Conservation (phyloP, 2,888 invertebrate species). For the Polietes domitor region DNA sequence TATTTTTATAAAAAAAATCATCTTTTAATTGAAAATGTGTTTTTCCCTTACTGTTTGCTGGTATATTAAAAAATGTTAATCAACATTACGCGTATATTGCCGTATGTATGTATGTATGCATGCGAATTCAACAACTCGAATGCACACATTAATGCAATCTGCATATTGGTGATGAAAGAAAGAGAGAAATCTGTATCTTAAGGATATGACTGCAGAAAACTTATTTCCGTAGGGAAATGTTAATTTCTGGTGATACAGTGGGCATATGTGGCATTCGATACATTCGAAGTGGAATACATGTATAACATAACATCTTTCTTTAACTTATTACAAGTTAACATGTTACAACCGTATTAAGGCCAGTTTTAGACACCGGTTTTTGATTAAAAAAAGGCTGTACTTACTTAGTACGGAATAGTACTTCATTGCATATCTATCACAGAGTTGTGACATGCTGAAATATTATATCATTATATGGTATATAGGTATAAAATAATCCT, state of each 20-base stretch:
- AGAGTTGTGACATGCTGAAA: too few species aligned
- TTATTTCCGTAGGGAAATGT: constrained; percentile 49
- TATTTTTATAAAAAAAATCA: constrained; percentile 10
- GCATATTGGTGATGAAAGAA: constrained; percentile 2
- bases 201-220: constrained; percentile 42
- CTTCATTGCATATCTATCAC: too few species aligned
- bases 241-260: constrained; percentile 12
- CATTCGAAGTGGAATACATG: too few species aligned
- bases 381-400: too few species aligned
- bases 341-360: too few species aligned
- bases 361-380: too few species aligned
- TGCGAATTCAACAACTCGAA: neutral
- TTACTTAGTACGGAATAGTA: too few species aligned
- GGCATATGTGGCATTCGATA: too few species aligned
- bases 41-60: constrained; percentile 10
- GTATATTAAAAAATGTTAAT: constrained; percentile 11
- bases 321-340: too few species aligned
- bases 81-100: constrained; percentile 6
- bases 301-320: too few species aligned
- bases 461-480: too few species aligned
- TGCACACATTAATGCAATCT: constrained; percentile 3
- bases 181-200: constrained; percentile 22
- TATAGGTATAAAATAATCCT: too few species aligned
- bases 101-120: neutral
- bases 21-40: constrained; percentile 15